Evolutionary conservation across 2,797 vertebrate genomes (phyloP).

Genomic region (Micromesistius poutassou): DNA sequence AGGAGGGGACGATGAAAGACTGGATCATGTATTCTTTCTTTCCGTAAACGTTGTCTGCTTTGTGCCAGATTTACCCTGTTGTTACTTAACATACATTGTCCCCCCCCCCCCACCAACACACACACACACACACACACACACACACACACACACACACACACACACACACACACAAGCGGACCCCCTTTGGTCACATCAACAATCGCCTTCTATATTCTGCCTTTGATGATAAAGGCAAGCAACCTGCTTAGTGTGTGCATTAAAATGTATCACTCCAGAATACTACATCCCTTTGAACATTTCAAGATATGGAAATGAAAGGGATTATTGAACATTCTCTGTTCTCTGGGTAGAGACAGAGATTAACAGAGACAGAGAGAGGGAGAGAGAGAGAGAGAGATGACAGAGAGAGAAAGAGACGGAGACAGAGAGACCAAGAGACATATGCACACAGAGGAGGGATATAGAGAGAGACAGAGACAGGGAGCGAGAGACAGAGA

Average conservation of each 20-base stretch:
- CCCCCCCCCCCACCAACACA: slow-evolving; percentile 26
- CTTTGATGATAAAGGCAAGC: slow-evolving; percentile 71
- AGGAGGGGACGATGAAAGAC: slow-evolving; percentile 58
- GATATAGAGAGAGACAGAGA: not conserved
- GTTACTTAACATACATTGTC: slow-evolving; percentile 65
- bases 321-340: slow-evolving; percentile 58
- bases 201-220: too few relatives aligned
- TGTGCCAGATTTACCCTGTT: slow-evolving; percentile 52
- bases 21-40: slow-evolving; percentile 60
- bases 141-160: slow-evolving; percentile 42
- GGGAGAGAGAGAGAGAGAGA: not conserved
- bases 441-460: not conserved
- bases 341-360: slow-evolving; percentile 35
- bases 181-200: too few relatives aligned
- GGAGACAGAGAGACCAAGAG: not conserved
- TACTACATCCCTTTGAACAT: slow-evolving; percentile 72
- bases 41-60: slow-evolving; percentile 22
- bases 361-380: not conserved
- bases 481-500: slow-evolving; percentile 24
- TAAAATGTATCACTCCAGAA: slow-evolving; percentile 74
- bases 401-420: not conserved
- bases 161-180: slow-evolving; percentile 19
- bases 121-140: slow-evolving; percentile 41
- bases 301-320: slow-evolving; percentile 65
- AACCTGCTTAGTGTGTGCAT: slow-evolving; percentile 67